Conservation (phyloP, 2,797 vertebrate genomes). For the Sebastiscus albofasciatus region DNA sequence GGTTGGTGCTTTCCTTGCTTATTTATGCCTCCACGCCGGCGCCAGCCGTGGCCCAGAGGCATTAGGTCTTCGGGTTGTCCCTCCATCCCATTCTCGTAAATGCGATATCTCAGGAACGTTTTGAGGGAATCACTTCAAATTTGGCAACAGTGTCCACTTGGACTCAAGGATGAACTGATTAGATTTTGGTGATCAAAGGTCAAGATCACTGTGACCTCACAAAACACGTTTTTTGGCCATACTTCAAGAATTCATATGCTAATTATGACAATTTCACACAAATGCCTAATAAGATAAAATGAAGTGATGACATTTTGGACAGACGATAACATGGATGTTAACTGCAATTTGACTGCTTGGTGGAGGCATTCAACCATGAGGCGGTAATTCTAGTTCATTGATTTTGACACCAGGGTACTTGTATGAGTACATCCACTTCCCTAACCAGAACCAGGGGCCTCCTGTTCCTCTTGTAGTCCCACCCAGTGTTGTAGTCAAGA, state of each 20-base stretch:
- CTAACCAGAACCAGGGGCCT: neutral
- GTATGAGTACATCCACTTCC: neutral
- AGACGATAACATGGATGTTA: no score
- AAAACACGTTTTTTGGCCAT: no score
- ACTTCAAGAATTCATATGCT: no score
- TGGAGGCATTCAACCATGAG: no score
- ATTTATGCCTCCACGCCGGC: neutral
- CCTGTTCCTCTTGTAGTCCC: neutral
- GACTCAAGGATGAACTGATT: neutral
- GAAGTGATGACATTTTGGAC: no score
- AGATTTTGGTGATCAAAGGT: accelerated
- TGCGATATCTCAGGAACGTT: neutral
- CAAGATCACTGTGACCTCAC: no score
- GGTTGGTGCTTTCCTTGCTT: slow-evolving; percentile 20
- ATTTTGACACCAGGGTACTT: neutral
- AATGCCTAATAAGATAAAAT: no score
- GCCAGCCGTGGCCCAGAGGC: neutral
- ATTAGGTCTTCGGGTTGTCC: neutral
- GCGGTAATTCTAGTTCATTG: neutral
- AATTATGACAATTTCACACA: neutral
- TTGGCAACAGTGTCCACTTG: neutral
- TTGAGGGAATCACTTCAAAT: neutral
- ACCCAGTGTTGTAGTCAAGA: no score
- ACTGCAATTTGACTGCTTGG: no score
- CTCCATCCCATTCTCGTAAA: neutral